Evolutionary conservation across 2,113 vertebrate genomes (phyloP), one percentile per base, ranked within the genome.

Genomic region (Chloebia gouldiae): DNA sequence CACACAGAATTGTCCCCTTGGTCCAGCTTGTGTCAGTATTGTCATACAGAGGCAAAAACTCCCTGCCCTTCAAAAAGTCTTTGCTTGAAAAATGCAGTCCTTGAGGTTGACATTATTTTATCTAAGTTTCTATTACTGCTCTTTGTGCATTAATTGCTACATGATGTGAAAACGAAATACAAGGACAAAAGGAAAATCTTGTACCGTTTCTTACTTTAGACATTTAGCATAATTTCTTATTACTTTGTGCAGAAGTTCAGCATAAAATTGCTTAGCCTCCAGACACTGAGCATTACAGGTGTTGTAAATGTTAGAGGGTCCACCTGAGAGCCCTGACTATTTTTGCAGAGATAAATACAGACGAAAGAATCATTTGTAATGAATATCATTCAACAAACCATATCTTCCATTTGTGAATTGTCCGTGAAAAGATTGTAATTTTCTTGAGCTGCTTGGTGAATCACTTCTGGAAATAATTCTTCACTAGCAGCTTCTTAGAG

Each of bases 401-500:
- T 69, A 81, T 85, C 70, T 96, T 95, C 81, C 70, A 76, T 93
- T 95, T 95, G 75, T 51, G 75, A 94, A 94, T 88, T 80, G 71
- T 77, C 82, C 3, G 0, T 53, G 76, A 94, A 92, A 71, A 80
- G 60, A 95, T 11, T 60, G 63, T 66, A 78, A 92, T 96, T 94
- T 94, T 93, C 92, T 75, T 83, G 72, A 90, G 51, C 76, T 88
- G 59, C 84, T 90, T 86, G 81, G 79, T 86, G 88, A 96, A 93
- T 95, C 68, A 68, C 60, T 95, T 92, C 64, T 93, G 92, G 87
- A 88, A 90, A 94, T 93, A 39, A 60, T 86, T 96, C 47, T 94
- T 93, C 79, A 81, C 80, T 80, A 78, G 76, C 49, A 83, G 64
- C 64, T 56, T 95, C 56, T 75, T 83, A 44, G 56, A 92, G 79